Evolutionary conservation across 2,888 invertebrate species (phyloP).

Genomic region (Glyphotaelius pellucidus): DNA sequence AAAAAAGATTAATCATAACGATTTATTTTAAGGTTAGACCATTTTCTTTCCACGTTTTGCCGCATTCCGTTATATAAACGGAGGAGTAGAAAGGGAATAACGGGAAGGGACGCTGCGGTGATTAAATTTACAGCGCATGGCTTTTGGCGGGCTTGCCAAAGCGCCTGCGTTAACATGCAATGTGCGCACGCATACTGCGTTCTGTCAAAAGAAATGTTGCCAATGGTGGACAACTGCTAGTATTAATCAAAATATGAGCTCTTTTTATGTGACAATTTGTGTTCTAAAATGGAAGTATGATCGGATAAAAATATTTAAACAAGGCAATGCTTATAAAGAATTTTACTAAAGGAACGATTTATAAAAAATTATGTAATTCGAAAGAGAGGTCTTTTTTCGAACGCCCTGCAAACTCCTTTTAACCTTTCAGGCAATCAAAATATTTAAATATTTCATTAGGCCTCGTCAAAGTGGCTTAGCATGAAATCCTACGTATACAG

Average conservation of each 20-base stretch:
- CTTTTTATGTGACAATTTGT: neutral
- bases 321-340: neutral
- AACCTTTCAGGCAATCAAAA: neutral
- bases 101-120: constrained; percentile 45
- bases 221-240: neutral
- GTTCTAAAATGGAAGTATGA: neutral
- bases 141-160: constrained; percentile 32
- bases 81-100: constrained; percentile 38
- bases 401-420: neutral
- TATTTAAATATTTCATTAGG: neutral
- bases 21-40: neutral
- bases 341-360: neutral
- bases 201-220: constrained; percentile 46
- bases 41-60: constrained; percentile 42
- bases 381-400: neutral
- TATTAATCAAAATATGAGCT: neutral
- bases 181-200: constrained; percentile 49
- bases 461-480: neutral
- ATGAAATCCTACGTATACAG: neutral
- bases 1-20: neutral
- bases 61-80: constrained; percentile 47
- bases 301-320: neutral
- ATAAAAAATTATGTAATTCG: neutral
- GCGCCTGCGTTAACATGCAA: constrained; percentile 34
- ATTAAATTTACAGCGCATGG: constrained; percentile 51